A percentile compares a stretch with the other conserved stretches of the same genome.
These are phyloP conservation scores for Watersipora subatra DNA, from an alignment of 1,140 invertebrate species.

Conservation along the genomic window DNA sequence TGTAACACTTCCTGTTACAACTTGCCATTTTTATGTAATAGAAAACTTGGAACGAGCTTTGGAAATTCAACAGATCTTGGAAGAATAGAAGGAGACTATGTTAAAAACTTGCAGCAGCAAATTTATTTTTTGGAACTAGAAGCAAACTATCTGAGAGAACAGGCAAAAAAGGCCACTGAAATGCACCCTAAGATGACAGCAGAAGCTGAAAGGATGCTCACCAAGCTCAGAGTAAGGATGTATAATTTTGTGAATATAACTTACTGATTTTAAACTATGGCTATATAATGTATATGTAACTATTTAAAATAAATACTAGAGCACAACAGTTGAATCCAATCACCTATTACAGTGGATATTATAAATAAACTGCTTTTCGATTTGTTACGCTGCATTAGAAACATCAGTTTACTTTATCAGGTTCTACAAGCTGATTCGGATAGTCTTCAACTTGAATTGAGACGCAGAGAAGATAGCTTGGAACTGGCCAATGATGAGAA, in stretches of 20 bases:
- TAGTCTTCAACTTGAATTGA: constrained; percentile 8
- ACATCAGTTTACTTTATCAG: constrained; percentile 5
- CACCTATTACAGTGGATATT: no score
- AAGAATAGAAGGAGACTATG: constrained; percentile 16
- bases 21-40: not conserved
- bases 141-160: constrained; percentile 14
- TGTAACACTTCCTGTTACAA: no score
- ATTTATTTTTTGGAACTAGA: constrained; percentile 18
- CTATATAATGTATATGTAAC: no score
- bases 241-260: no score
- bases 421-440: constrained; percentile 10
- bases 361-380: no score
- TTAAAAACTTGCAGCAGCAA: constrained; percentile 19
- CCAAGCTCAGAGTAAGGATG: constrained; percentile 13
- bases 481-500: constrained; percentile 9
- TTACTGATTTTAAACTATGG: no score
- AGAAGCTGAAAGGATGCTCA: constrained; percentile 14
- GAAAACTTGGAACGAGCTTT: not conserved
- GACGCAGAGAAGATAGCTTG: constrained; percentile 4
- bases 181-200: constrained; percentile 12
- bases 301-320: no score
- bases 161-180: constrained; percentile 13
- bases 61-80: constrained; percentile 6
- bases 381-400: no score
- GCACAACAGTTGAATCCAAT: no score